These are phyloP conservation scores for Hydriomena furcata DNA, from an alignment of 2,888 invertebrate species.

Conservation along the genomic window DNA sequence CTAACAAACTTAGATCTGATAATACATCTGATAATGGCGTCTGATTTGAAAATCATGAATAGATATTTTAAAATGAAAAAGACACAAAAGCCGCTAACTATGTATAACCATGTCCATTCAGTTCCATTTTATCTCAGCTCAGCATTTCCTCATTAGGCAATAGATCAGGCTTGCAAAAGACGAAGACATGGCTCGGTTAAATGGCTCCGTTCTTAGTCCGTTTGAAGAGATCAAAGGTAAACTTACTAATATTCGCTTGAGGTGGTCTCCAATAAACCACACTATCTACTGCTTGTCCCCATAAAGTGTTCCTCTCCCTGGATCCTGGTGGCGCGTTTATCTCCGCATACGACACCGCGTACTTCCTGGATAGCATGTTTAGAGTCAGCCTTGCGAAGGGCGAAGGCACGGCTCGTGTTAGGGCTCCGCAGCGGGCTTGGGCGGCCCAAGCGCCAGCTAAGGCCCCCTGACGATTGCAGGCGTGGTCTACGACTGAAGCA, in stretches of 20 bases:
- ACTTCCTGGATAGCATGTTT: conserved; percentile 86
- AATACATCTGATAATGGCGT: too few relatives aligned
- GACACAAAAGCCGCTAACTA: too few relatives aligned
- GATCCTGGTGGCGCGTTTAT: conserved; percentile 68
- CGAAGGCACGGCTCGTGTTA: conserved; percentile 86
- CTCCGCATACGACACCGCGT: conserved; percentile 87
- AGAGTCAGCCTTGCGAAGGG: conserved; percentile 76
- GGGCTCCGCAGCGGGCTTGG: conserved; percentile 77
- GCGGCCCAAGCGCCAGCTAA: conserved; percentile 79
- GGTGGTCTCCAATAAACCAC: conserved; percentile 89
- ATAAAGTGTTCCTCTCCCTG: conserved; percentile 78
- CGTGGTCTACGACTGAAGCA: conserved; percentile 56
- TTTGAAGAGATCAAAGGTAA: too few relatives aligned
- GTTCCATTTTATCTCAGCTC: too few relatives aligned
- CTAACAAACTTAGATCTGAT: too few relatives aligned
- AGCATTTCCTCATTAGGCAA: too few relatives aligned
- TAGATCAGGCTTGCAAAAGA: too few relatives aligned
- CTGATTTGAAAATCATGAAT: too few relatives aligned
- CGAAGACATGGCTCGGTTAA: neutral
- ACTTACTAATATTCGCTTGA: conserved; percentile 89
- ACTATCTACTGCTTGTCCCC: conserved; percentile 86
- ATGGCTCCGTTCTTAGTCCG: too few relatives aligned
- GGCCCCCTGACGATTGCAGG: conserved; percentile 76
- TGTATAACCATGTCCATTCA: too few relatives aligned
- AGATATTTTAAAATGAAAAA: too few relatives aligned